phyloP scores from a whole-genome alignment of 1,140 invertebrate species.

The Bradynema listronoti region DNA sequence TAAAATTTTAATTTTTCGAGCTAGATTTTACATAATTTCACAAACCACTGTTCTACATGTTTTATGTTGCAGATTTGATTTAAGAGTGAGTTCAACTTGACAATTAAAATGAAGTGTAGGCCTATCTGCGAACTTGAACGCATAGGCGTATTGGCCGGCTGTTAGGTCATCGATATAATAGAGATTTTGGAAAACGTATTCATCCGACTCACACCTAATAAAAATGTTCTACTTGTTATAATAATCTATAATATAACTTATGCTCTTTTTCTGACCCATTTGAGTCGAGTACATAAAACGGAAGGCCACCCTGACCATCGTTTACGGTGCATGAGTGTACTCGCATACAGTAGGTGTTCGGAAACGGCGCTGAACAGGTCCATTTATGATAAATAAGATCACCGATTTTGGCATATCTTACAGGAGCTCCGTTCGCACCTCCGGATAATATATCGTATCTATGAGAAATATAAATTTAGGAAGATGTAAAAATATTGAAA shows the following conservation, averaged over 20 bases:
- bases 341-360: constrained; percentile 52
- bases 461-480: constrained; percentile 12
- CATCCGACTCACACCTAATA: constrained; percentile 43
- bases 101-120: constrained; percentile 55
- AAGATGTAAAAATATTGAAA: constrained; percentile 11
- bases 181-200: constrained; percentile 41
- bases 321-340: constrained; percentile 49
- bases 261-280: constrained; percentile 32
- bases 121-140: constrained; percentile 56
- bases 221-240: not conserved
- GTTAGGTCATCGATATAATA: constrained; percentile 46
- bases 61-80: no score
- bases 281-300: constrained; percentile 51
- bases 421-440: constrained; percentile 40
- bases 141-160: constrained; percentile 50
- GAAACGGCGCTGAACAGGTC: constrained; percentile 29
- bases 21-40: constrained; percentile 22
- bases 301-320: constrained; percentile 53
- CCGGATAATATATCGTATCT: constrained; percentile 52
- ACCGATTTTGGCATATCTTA: constrained; percentile 52
- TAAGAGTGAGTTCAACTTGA: constrained; percentile 52
- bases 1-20: constrained; percentile 10
- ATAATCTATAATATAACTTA: not conserved
- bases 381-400: constrained; percentile 55
- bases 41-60: constrained; percentile 44